Base-by-base conservation (phyloP, 2,113 vertebrate genomes). In the Solea senegalensis region DNA sequence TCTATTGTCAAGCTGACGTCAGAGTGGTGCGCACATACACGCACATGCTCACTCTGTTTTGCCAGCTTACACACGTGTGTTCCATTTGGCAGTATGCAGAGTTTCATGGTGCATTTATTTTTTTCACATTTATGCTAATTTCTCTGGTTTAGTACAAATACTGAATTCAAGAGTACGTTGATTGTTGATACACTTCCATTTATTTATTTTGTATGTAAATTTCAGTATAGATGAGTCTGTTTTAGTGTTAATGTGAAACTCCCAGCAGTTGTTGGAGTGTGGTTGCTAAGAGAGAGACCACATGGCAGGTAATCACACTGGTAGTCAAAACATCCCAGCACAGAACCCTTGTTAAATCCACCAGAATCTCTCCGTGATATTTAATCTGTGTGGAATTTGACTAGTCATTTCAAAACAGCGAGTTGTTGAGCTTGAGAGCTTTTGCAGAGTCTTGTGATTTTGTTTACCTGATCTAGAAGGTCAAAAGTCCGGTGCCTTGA, bases 261-360 rank as follows among this genome's bases (percentile, higher is more conserved):
- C 1, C 21, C 49, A 48, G 26, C 40, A 26, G 21, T 53, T 21
- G 43, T 60, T 34, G 34, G 34, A 34, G 45, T 48, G 11, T 48
- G 41, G 53, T 12, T 56, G 14, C 49, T 48, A 50, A 67, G 51
- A 16, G 65, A 69, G 64, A 75, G 84, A 83, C 84, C 80, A 82
- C 82, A 82, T 64, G 66, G 71, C 73, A 72, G 85, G 77, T 92
- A 91, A 90, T 90, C 89, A 88, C 60, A 62, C 53, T 63, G 65
- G 72, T 89, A 92, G 91, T 82, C 91, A 92, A 91, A 92, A 92
- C 90, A 92, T 81, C 63, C 81, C 82, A 76, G 34, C 58, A 54
- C 34, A 34, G 50, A 69, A 76, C 74, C 68, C 84, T 65, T 54
- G 58, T 90, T 86, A 83, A 91, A 89, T 85, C 88, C 83, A 74